Conservation (phyloP, 1,140 invertebrate genomes). For the Diorhabda carinulata region DNA sequence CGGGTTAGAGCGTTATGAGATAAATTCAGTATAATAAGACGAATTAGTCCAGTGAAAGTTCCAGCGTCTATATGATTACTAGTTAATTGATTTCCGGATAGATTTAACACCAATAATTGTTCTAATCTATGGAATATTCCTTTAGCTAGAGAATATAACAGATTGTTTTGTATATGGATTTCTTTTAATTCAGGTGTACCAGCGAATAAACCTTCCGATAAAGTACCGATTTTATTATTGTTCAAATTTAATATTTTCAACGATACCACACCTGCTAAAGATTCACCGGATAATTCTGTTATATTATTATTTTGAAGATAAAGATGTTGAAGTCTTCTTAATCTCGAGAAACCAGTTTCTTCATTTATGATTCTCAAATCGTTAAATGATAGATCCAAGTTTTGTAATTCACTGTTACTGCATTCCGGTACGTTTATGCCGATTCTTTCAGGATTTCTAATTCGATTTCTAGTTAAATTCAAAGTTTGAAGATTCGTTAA, state of each 20-base stretch:
- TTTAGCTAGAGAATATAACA: constrained; percentile 70
- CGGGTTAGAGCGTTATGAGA: constrained; percentile 78
- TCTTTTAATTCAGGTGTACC: constrained; percentile 74
- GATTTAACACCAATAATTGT: constrained; percentile 77
- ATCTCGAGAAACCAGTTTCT: constrained; percentile 65
- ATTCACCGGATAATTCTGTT: constrained; percentile 71
- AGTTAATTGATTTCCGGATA: constrained; percentile 81
- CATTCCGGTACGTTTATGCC: constrained; percentile 57
- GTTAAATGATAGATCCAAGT: constrained; percentile 76
- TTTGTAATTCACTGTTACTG: constrained; percentile 60
- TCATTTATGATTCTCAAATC: constrained; percentile 66
- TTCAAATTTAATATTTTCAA: constrained; percentile 79
- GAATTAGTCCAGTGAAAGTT: constrained; percentile 77
- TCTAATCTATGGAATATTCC: constrained; percentile 80
- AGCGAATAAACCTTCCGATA: constrained; percentile 76
- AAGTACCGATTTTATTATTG: constrained; percentile 69
- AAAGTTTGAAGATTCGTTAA: constrained; percentile 74
- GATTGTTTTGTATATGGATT: constrained; percentile 78
- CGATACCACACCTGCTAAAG: constrained; percentile 69
- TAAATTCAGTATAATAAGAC: constrained; percentile 79
- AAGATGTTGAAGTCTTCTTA: constrained; percentile 71
- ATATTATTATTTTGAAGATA: constrained; percentile 80
- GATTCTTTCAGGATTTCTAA: constrained; percentile 68
- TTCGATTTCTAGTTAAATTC: constrained; percentile 78
- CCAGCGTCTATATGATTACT: constrained; percentile 77